Evolutionary conservation across 2,113 vertebrate genomes (phyloP), one percentile per base, ranked within the genome.

Genomic region (Dendrocopos noguchii): DNA sequence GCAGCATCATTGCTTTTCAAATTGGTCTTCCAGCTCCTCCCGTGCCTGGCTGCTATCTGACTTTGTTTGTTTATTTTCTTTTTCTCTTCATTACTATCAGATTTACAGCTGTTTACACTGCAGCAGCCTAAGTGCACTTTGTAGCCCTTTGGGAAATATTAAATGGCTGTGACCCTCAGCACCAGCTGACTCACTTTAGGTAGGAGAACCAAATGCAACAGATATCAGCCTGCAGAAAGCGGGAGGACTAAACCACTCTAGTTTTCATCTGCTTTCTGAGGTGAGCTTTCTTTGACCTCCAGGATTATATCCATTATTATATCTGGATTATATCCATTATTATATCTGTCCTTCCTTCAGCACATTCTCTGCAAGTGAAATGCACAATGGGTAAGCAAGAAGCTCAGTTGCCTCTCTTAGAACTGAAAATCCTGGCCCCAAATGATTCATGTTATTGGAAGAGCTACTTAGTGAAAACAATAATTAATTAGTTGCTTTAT

Each of bases 381-480:
- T 10, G 12, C 13, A 17, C 0, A 0, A 73, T 52, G 50, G 6
- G 13, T 33, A 31, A 64, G 19, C 39, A 44, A 7, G 11, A 29
- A 67, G 50, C 21, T 71, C n/a, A 28, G 6, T 14, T 27, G 18
- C 25, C 25, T 24, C 34, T 15, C 68, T 72, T 29, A 56, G 65
- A 77, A 42, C 16, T 24, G 60, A 65, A 80, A 2, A 18, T n/a
- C 68, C 27, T 55, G 29, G 25, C 67, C n/a, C n/a, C 3, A 31
- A 71, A 59, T 34, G 44, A 20, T 36, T 79, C 1, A 9, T 50
- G 36, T 33, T 55, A 44, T 25, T 50, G 42, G 44, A 85, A 71
- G 8, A 53, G 3, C 13, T 53, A 18, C 21, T 17, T 39, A 47
- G 25, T 27, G 53, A 36, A 55, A 78, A 70, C 5, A 87, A 33